phyloP scores from a whole-genome alignment of 2,113 vertebrate genomes.

The Halcyon senegalensis region DNA sequence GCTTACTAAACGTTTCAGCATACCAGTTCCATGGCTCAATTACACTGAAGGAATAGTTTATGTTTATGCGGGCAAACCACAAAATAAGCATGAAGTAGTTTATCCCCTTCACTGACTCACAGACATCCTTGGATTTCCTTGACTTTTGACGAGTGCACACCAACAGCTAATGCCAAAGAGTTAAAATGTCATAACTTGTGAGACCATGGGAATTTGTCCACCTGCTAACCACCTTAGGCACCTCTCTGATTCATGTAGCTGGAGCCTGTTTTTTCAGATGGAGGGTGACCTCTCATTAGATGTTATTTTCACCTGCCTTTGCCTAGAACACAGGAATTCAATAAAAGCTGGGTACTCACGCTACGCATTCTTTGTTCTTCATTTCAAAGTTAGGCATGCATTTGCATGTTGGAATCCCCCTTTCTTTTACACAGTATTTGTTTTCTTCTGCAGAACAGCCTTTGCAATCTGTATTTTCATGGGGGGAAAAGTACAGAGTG shows the following conservation, averaged over 20 bases:
- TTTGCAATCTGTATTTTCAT: not conserved
- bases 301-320: not conserved
- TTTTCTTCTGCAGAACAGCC: accelerated
- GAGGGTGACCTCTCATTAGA: not conserved
- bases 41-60: not conserved
- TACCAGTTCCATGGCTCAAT: not conserved
- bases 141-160: not conserved
- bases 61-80: not conserved
- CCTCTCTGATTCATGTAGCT: not conserved
- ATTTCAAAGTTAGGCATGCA: not conserved
- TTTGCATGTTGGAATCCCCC: accelerated
- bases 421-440: not conserved
- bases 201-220: not conserved
- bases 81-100: not conserved
- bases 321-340: not conserved
- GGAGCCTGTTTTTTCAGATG: not conserved
- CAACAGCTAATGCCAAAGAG: not conserved
- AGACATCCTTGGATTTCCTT: not conserved
- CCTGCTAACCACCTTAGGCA: not conserved
- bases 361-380: accelerated
- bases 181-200: not conserved
- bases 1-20: not conserved
- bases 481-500: not conserved
- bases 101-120: not conserved
- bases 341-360: conserved; percentile 50